A percentile compares a stretch with the other conserved stretches of the same genome.
phyloP scores from a whole-genome alignment of 1,140 invertebrate species.

The Danaus melanippus region DNA sequence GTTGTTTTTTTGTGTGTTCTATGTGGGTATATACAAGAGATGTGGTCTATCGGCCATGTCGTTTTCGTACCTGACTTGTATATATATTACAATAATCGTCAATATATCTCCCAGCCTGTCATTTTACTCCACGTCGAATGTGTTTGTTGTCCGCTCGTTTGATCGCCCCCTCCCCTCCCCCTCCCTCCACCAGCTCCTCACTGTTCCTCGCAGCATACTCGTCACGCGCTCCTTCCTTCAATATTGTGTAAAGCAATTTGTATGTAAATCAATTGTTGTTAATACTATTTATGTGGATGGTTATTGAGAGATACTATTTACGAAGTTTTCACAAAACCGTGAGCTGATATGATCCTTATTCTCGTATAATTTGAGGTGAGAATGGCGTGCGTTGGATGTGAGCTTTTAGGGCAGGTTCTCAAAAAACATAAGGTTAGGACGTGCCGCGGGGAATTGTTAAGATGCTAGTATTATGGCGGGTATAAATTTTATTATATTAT shows the following conservation, averaged over 20 bases:
- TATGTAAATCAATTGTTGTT: conserved; percentile 72
- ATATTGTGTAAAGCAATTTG: conserved; percentile 72
- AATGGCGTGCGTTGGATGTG: background rate
- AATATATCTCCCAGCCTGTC: no score
- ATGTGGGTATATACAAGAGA: no score
- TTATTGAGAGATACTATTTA: conserved; percentile 66
- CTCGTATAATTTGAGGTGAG: conserved; percentile 14
- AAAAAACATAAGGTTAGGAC: conserved; percentile 49
- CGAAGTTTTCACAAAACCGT: conserved; percentile 21
- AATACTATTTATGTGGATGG: conserved; percentile 70
- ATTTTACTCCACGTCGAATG: no score
- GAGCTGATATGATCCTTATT: conserved; percentile 11
- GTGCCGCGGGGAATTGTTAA: conserved; percentile 55
- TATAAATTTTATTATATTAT: conserved; percentile 63
- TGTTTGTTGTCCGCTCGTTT: background rate
- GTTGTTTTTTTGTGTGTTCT: no score
- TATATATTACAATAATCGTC: no score
- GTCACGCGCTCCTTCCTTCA: conserved; percentile 65
- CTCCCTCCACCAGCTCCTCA: background rate
- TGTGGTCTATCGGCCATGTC: no score
- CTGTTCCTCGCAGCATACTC: conserved; percentile 40
- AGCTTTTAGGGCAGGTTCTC: conserved; percentile 23
- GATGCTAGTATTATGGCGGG: conserved; percentile 42
- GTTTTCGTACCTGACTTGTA: no score
- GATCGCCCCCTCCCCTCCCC: conserved; percentile 10